phyloP scores from a whole-genome alignment of 2,888 invertebrate genomes.

The Heteromurus nitidus region DNA sequence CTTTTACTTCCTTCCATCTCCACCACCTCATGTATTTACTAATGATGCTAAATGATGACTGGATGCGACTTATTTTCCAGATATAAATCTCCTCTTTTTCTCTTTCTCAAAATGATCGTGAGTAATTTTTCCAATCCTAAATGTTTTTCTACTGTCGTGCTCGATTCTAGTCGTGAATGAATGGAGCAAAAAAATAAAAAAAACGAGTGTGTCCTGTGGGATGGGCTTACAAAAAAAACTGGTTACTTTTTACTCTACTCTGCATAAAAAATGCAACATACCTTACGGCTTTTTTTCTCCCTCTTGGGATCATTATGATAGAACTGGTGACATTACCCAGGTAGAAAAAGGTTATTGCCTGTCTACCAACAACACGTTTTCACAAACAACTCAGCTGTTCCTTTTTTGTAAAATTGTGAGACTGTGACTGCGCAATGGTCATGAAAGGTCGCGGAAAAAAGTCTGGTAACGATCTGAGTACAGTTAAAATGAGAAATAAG shows the following conservation, averaged over 20 bases:
- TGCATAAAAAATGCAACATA: too few species aligned
- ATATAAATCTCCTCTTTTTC: slow-evolving; percentile 57
- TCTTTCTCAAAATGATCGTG: slow-evolving; percentile 54
- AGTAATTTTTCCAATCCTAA: slow-evolving; percentile 58
- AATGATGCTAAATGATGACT: slow-evolving; percentile 61
- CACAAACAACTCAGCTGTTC: too few species aligned
- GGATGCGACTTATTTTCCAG: slow-evolving; percentile 57
- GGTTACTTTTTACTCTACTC: too few species aligned
- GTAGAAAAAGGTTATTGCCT: slow-evolving; percentile 26
- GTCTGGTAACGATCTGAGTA: neutral
- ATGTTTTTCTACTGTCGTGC: slow-evolving; percentile 41
- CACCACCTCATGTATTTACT: too few species aligned
- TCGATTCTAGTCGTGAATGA: too few species aligned
- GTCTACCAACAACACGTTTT: too few species aligned
- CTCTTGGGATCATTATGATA: too few species aligned
- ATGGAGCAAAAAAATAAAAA: neutral
- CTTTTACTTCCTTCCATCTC: slow-evolving; percentile 31
- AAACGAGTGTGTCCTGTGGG: too few species aligned
- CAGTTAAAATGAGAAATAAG: neutral
- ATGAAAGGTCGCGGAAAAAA: slow-evolving; percentile 36
- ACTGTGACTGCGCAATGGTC: too few species aligned
- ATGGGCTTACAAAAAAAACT: slow-evolving; percentile 47
- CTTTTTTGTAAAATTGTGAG: too few species aligned
- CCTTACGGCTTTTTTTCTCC: too few species aligned
- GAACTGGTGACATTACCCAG: too few species aligned